Percentiles rank a stretch among this genome's conserved stretches.
Evolutionary conservation across 2,888 invertebrate species (phyloP).

Genomic region (Ectemnius lituratus): DNA sequence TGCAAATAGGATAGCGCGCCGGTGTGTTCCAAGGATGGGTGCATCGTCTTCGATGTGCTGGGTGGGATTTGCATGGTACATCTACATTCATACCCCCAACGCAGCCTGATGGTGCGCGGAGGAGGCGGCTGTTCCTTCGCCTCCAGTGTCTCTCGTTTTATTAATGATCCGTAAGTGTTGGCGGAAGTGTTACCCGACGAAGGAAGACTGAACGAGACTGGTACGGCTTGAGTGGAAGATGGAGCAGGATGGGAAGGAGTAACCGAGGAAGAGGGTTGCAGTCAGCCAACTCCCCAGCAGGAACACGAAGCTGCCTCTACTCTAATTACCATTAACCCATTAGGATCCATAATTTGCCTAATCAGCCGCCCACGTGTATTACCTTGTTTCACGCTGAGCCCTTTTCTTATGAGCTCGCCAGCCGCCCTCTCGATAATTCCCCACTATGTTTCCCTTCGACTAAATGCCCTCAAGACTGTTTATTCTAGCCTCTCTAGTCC

Average conservation of each 20-base stretch:
- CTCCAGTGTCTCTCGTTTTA: constrained; percentile 50
- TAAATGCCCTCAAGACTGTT: no score
- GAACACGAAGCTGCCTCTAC: constrained; percentile 17
- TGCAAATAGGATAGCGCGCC: constrained; percentile 54
- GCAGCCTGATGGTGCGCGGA: not conserved
- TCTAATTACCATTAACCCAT: constrained; percentile 61
- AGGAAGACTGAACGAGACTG: constrained; percentile 8
- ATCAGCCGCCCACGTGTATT: constrained; percentile 49
- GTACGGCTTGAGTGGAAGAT: not conserved
- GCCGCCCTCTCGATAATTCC: no score
- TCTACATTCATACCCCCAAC: constrained; percentile 44
- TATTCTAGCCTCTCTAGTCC: no score
- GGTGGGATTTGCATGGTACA: constrained; percentile 57
- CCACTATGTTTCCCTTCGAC: no score
- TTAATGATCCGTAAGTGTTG: constrained; percentile 62
- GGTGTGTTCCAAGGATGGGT: constrained; percentile 13
- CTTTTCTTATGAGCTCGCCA: constrained; percentile 8
- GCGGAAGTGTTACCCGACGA: constrained; percentile 47
- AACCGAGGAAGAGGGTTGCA: constrained; percentile 8
- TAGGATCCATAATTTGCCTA: constrained; percentile 61
- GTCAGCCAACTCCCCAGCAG: constrained; percentile 7
- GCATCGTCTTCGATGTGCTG: constrained; percentile 19
- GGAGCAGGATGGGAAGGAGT: not conserved
- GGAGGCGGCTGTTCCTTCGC: constrained; percentile 13
- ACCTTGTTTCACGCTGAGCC: constrained; percentile 41